phyloP scores from a whole-genome alignment of 2,113 vertebrate species.

The Sebastes fasciatus region DNA sequence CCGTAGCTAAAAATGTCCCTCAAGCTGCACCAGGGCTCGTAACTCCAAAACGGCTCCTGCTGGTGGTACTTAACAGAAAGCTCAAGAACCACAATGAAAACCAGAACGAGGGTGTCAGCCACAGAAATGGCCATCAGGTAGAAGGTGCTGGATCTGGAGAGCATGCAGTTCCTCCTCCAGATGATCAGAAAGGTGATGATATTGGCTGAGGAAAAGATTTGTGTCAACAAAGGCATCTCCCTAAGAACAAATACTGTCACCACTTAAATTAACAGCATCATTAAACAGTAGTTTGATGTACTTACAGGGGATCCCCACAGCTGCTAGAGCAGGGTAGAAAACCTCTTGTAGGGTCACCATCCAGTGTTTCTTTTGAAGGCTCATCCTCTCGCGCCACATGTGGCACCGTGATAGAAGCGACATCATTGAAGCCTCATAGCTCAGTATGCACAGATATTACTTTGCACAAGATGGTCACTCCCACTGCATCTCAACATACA shows the following conservation, averaged over 20 bases:
- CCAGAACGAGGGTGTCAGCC: constrained; percentile 76
- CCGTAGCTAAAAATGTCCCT: constrained; percentile 78
- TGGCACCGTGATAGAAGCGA: background rate
- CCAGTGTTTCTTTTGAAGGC: constrained; percentile 71
- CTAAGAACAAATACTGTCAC: background rate
- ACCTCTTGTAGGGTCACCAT: constrained; percentile 51
- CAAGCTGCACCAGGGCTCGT: constrained; percentile 74
- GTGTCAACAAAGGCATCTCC: background rate
- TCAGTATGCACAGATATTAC: background rate
- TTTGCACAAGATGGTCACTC: constrained; percentile 18
- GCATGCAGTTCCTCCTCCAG: constrained; percentile 78
- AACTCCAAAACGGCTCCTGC: constrained; percentile 73
- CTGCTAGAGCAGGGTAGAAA: constrained; percentile 75
- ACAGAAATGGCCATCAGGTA: constrained; percentile 82
- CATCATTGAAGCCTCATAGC: background rate
- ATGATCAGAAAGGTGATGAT: constrained; percentile 78
- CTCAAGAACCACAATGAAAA: constrained; percentile 76
- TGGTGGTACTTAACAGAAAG: constrained; percentile 61
- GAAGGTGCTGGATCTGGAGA: constrained; percentile 77
- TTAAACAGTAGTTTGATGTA: constrained; percentile 27
- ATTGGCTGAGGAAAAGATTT: constrained; percentile 69
- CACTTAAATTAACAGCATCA: background rate
- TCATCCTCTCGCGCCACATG: constrained; percentile 41
- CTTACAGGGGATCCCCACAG: constrained; percentile 81
- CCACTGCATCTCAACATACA: constrained; percentile 18